Evolutionary conservation across 1,140 invertebrate species (phyloP).

Genomic region (Cyclina sinensis): DNA sequence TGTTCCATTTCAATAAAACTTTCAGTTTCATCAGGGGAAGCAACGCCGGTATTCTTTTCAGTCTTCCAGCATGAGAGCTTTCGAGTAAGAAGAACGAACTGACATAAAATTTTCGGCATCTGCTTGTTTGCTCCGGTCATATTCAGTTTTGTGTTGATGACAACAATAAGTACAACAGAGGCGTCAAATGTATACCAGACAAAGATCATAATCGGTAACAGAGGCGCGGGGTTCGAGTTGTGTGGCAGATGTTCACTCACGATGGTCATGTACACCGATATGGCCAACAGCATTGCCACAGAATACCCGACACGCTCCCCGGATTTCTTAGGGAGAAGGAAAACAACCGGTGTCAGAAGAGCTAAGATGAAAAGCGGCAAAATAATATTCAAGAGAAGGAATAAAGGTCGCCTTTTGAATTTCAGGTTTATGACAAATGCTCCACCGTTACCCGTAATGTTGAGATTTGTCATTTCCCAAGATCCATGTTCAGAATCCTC

Average conservation of each 20-base stretch:
- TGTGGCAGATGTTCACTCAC: constrained; percentile 33
- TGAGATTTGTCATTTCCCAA: not conserved
- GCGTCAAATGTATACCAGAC: constrained; percentile 36
- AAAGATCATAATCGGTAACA: constrained; percentile 36
- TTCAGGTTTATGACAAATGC: not conserved
- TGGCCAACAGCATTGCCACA: constrained; percentile 25
- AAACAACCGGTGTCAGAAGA: constrained; percentile 31
- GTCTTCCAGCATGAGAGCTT: not conserved
- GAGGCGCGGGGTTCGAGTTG: constrained; percentile 17
- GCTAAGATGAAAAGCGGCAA: constrained; percentile 12
- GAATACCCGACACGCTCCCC: no score
- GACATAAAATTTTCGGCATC: not conserved
- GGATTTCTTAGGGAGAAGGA: constrained; percentile 36
- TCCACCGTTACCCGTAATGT: not conserved
- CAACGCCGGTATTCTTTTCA: no score
- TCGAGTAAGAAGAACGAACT: constrained; percentile 13
- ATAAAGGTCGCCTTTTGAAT: constrained; percentile 25
- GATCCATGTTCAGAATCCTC: not conserved
- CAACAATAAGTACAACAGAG: not conserved
- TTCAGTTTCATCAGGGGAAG: no score
- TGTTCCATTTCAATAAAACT: no score
- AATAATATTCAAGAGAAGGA: constrained; percentile 9
- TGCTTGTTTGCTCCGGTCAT: not conserved
- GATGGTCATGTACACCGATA: constrained; percentile 56
- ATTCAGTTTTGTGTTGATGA: constrained; percentile 29